Evolutionary conservation across 2,888 invertebrate genomes (phyloP), one percentile per base, ranked within the genome.

Genomic region (Parnassius smintheus): DNA sequence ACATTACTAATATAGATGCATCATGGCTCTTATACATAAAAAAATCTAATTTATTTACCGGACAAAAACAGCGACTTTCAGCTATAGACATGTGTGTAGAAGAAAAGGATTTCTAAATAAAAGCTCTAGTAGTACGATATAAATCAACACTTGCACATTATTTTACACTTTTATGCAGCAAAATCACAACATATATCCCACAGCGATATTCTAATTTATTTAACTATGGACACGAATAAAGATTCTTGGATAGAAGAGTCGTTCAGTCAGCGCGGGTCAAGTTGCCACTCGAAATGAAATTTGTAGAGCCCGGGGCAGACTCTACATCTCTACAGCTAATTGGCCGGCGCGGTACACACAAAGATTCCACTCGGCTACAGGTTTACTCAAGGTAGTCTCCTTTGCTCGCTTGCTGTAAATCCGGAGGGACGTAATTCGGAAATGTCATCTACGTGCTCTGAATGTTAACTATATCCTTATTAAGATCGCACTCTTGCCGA

Each of bases 401-500:
- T 49, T 49, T 13, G n/a, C 11, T 7, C n/a, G 2, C 56, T 46
- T 22, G 45, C 2, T 9, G 8, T 45, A 44, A 35, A 46, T 46
- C 56, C 46, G 12, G 25, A 56, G 45, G 55, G 8, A 2, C 45
- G 11, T 45, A 55, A 55, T 45, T 46, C 56, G 46, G 18, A 22
- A 51, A 22, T 51, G 25, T 51, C 56, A 9, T 13, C 48, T 25
- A 46, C 56, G 56, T 56, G 56, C 44, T 25, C 9, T 46, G 56
- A 56, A 56, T 56, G 41, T 53, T n/a, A 46, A 9, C 45, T 56
- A 25, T 25, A 22, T 18, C 22, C 46, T 46, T 46, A 56, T 56
- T 56, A 56, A 25, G 45, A 22, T 35, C 35, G 35, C 35, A 35
- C 35, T 35, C 35, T 7, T 35, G 45, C 45, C 10, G 48, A 35